These are phyloP conservation scores for Solenopsis invicta DNA, from an alignment of 1,140 invertebrate species.

Conservation along the genomic window DNA sequence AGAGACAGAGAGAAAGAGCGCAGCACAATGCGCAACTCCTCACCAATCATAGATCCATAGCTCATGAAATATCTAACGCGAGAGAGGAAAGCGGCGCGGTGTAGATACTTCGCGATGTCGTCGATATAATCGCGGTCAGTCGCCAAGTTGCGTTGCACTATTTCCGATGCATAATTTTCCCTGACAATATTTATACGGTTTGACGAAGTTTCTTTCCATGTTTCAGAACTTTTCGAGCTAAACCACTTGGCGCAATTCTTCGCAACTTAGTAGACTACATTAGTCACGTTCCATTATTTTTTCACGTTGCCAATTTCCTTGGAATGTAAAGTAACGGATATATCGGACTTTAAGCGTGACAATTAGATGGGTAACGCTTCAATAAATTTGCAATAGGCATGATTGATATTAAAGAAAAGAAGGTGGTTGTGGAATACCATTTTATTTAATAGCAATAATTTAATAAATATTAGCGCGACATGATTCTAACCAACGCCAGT, in stretches of 20 bases:
- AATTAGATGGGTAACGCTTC: not conserved
- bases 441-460: no score
- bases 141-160: constrained; percentile 26
- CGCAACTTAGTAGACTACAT: not conserved
- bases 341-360: not conserved
- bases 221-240: not conserved
- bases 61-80: constrained; percentile 58
- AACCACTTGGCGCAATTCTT: not conserved
- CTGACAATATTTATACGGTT: constrained; percentile 31
- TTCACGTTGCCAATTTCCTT: not conserved
- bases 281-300: no score
- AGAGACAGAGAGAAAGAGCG: not conserved
- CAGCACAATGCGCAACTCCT: constrained; percentile 39
- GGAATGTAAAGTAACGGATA: not conserved
- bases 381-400: constrained; percentile 6
- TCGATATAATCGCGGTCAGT: constrained; percentile 35
- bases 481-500: no score
- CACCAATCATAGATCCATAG: constrained; percentile 54
- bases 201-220: not conserved
- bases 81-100: not conserved
- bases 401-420: not conserved
- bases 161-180: constrained; percentile 29
- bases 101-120: constrained; percentile 19
- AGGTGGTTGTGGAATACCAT: no score
- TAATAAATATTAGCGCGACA: not conserved